These are phyloP conservation scores for Sebastes trivittatus DNA, from an alignment of 2,797 vertebrate species.

Conservation along the genomic window DNA sequence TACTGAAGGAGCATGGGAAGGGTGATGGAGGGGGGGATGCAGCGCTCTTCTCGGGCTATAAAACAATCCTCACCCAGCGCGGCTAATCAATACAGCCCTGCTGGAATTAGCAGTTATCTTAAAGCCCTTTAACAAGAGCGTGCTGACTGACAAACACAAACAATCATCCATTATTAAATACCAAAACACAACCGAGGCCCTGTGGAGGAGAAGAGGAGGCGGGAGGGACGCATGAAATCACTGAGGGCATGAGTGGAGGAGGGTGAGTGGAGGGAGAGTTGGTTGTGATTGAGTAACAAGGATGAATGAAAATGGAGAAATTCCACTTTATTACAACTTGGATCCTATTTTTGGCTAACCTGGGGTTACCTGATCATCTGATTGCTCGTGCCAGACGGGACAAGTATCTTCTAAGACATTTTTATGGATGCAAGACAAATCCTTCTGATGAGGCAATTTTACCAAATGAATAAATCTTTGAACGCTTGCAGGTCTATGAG, in stretches of 20 bases:
- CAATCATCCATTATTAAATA: constrained; percentile 81
- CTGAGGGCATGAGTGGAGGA: background rate
- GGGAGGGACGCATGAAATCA: background rate
- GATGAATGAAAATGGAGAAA: background rate
- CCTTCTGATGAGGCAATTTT: background rate
- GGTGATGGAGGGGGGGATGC: constrained; percentile 21
- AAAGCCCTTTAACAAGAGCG: constrained; percentile 78
- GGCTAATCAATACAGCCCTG: constrained; percentile 77
- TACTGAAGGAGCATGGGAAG: constrained; percentile 8
- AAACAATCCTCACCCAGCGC: constrained; percentile 72
- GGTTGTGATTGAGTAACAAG: background rate
- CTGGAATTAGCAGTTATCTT: constrained; percentile 85
- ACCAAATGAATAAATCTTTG: background rate
- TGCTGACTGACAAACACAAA: constrained; percentile 78
- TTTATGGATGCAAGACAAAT: too few relatives aligned
- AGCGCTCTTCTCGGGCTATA: constrained; percentile 57
- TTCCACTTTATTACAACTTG: background rate
- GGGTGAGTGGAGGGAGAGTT: background rate
- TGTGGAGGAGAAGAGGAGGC: background rate
- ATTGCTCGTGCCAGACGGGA: background rate
- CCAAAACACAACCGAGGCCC: constrained; percentile 16
- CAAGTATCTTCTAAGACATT: too few relatives aligned
- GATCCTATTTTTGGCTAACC: background rate
- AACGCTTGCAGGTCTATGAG: background rate
- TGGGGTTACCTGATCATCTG: background rate